Percentiles rank a stretch among this genome's conserved stretches.
Evolutionary conservation across 2,888 invertebrate species (phyloP).

Genomic region (Xanthorhoe spadicearia): DNA sequence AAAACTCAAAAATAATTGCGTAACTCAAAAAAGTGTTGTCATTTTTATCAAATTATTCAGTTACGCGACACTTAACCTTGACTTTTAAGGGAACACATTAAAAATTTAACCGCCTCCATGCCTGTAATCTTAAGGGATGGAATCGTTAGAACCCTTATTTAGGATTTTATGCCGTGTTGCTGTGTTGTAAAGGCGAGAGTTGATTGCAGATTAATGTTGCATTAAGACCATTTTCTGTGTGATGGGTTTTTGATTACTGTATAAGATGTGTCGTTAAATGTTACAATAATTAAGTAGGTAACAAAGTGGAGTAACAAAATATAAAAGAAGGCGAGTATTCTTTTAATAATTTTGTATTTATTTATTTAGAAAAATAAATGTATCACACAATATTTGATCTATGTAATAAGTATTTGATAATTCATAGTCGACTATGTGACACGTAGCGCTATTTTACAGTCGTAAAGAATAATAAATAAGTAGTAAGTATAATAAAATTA

Average conservation of each 20-base stretch:
- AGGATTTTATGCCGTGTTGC: conserved; percentile 33
- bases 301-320: not conserved
- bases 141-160: conserved; percentile 23
- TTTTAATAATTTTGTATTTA: no score
- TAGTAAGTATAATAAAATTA: no score
- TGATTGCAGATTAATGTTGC: conserved; percentile 25
- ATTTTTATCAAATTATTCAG: conserved; percentile 15
- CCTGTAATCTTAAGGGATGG: conserved; percentile 31
- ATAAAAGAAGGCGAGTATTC: no score
- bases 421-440: no score
- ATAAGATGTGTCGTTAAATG: conserved; percentile 14
- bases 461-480: no score
- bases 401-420: no score
- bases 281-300: conserved; percentile 16
- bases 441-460: no score
- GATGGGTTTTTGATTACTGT: conserved; percentile 20
- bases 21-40: no score
- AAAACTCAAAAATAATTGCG: no score
- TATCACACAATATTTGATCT: no score
- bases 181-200: conserved; percentile 16
- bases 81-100: conserved; percentile 30
- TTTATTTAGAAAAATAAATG: no score
- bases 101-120: conserved; percentile 28
- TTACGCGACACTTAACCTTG: conserved; percentile 32
- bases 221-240: conserved; percentile 11